Evolutionary conservation across 1,140 invertebrate genomes (phyloP), one percentile per base, ranked within the genome.

Genomic region (Periplaneta americana): DNA sequence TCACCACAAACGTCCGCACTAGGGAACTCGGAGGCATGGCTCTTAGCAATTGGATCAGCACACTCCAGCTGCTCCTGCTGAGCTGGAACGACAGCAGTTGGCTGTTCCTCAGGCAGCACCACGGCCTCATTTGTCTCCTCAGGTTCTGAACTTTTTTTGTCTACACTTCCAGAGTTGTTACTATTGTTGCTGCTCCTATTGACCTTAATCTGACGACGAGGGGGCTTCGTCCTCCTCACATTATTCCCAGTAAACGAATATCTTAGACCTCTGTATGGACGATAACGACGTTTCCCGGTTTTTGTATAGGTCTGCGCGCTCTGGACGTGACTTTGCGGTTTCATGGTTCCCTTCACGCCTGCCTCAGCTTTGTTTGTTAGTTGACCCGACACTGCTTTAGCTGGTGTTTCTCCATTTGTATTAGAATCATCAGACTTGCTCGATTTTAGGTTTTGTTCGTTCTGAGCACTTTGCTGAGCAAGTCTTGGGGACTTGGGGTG

Each of bases 271-370:
- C 37, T 75, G 32, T 74, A 83, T 18, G 82, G 82, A 35, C 81
- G 81, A 36, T 83, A 83, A 13, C 80, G 75, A 37, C 82, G 28
- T 75, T 83, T 83, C 4, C 82, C 82, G 39, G 82, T 83, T 79
- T 83, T 83, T 8, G 82, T 83, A 37, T 74, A 81, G 0, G 75
- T 66, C 36, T 35, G 75, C 35, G 75, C n/a, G 11, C 18, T 32
- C 3, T n/a, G 79, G 28, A 74, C 39, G 22, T 78, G 48, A 74
- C 48, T 80, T 33, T 48, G 66, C 17, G 32, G 9, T 80, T 31
- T 28, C 28, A 31, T 17, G 6, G 22, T 31, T 80, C 37, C 22
- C 66, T 66, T 80, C 22, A 48, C 48, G 35, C n/a, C 18, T 10
- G 35, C 9, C 13, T 74, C 48, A 80, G 34, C 37, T n/a, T 22